Percentiles rank a stretch among this genome's conserved stretches.
Evolutionary conservation across 2,797 vertebrate genomes (phyloP).

Genomic region (Spinibarbus caldwelli): DNA sequence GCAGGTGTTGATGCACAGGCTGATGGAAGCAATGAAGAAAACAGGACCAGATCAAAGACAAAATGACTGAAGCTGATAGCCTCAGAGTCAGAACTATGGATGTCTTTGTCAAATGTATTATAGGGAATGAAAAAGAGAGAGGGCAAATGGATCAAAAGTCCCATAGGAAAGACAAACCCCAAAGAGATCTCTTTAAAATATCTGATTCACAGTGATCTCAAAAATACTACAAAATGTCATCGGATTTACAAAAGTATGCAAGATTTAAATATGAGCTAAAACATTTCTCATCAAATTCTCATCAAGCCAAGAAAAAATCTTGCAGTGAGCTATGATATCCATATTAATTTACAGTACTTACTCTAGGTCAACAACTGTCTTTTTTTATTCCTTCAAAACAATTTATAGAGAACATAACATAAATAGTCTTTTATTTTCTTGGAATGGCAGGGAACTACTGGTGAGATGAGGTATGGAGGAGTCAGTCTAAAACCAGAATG

Average conservation of each 20-base stretch:
- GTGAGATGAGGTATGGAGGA: not conserved
- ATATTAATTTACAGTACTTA: not conserved
- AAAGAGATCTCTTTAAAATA: not conserved
- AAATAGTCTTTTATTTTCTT: not conserved
- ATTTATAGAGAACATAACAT: not conserved
- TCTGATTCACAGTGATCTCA: not conserved
- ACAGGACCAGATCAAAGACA: constrained; percentile 65
- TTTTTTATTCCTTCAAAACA: not conserved
- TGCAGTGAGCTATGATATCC: not conserved
- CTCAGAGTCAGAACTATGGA: not conserved
- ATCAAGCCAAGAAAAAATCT: not conserved
- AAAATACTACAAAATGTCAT: not conserved
- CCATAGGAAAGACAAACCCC: not conserved
- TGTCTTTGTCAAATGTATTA: not conserved
- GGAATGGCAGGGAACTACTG: not conserved
- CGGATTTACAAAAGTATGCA: not conserved
- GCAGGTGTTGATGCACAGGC: not conserved
- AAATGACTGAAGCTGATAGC: constrained; percentile 65
- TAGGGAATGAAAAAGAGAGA: not conserved
- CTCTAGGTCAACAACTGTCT: no score
- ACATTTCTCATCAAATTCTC: not conserved
- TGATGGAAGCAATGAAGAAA: not conserved
- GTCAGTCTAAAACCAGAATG: constrained; percentile 25
- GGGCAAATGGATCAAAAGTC: not conserved
- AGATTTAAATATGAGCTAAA: not conserved